phyloP scores from a whole-genome alignment of 2,113 vertebrate genomes.

The rat (Rattus norvegicus) region DNA sequence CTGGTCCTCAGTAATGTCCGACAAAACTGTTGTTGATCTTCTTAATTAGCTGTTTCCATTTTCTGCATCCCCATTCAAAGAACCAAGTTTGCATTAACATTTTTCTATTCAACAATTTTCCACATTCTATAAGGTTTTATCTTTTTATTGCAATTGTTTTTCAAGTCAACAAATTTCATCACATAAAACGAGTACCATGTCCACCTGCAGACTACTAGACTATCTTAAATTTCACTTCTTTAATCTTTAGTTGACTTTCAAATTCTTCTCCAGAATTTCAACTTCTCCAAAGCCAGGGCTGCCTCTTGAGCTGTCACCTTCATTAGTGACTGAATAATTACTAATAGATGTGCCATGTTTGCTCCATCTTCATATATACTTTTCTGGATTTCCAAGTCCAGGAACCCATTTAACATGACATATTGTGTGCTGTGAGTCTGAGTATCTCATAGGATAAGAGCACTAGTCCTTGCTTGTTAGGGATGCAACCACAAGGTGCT shows the following conservation, averaged over 20 bases:
- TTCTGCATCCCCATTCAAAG: constrained; percentile 90
- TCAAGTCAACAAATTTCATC: constrained; percentile 94
- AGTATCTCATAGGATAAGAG: too few relatives aligned
- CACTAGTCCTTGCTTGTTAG: too few relatives aligned
- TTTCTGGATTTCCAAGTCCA: too few relatives aligned
- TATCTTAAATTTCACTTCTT: constrained; percentile 90
- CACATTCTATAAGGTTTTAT: constrained; percentile 89
- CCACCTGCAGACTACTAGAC: constrained; percentile 88
- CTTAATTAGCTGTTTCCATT: constrained; percentile 93
- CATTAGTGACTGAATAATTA: too few relatives aligned
- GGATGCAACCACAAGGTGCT: too few relatives aligned
- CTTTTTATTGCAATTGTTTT: constrained; percentile 92
- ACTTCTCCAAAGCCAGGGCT: too few relatives aligned
- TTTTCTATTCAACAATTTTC: constrained; percentile 94
- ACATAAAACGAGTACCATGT: constrained; percentile 91
- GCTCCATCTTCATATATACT: too few relatives aligned
- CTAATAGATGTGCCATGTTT: too few relatives aligned
- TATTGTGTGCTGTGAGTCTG: too few relatives aligned
- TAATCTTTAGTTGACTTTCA: constrained; percentile 87
- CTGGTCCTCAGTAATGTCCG: constrained; percentile 94
- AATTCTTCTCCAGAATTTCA: too few relatives aligned
- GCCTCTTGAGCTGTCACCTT: too few relatives aligned
- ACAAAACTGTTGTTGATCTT: constrained; percentile 95
- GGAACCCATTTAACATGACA: too few relatives aligned
- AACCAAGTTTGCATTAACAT: constrained; percentile 91